These are phyloP conservation scores for Ligdia adustata DNA, from an alignment of 2,888 invertebrate species.

Conservation along the genomic window DNA sequence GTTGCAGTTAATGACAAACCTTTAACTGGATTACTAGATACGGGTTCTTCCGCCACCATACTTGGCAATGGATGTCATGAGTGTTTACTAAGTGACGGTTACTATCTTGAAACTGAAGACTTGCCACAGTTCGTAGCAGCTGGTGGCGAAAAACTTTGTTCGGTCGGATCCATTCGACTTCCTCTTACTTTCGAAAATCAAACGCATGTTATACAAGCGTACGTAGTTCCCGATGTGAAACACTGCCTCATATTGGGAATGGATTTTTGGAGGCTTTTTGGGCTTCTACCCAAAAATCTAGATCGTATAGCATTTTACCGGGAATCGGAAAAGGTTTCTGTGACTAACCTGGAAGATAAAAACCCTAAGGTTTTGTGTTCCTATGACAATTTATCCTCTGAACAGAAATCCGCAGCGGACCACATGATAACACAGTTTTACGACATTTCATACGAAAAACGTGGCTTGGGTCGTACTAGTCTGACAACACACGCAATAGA, in stretches of 20 bases:
- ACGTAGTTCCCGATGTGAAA: conserved; percentile 16
- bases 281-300: conserved; percentile 10
- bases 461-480: conserved; percentile 35
- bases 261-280: conserved; percentile 21
- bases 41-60: conserved; percentile 10
- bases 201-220: neutral
- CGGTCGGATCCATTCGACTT: conserved; percentile 4
- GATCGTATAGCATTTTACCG: neutral
- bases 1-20: neutral
- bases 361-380: neutral
- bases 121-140: neutral
- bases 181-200: conserved; percentile 7
- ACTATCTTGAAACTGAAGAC: neutral
- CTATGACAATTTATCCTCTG: neutral
- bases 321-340: neutral
- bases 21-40: neutral
- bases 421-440: conserved; percentile 25
- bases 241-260: conserved; percentile 12
- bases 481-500: conserved; percentile 35
- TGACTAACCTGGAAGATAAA: too few species aligned
- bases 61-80: conserved; percentile 6
- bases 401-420: conserved; percentile 13
- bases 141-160: conserved; percentile 4
- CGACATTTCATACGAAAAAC: neutral
- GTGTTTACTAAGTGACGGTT: neutral